Evolutionary conservation across 1,140 invertebrate species (phyloP).

Genomic region (Aphelenchoides fujianensis): DNA sequence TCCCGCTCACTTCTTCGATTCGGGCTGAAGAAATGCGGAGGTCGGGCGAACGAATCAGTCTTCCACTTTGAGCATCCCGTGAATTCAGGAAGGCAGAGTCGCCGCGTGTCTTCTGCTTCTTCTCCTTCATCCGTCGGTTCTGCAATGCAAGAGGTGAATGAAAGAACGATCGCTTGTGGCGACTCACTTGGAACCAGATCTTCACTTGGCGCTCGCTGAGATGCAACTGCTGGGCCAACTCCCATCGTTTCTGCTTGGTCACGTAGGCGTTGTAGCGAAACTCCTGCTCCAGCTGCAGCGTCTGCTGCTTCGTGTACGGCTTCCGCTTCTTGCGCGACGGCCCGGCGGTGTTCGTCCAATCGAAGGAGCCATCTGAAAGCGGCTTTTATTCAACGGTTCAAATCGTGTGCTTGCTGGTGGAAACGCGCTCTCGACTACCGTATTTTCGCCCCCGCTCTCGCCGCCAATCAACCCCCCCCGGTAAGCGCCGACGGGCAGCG

Average conservation of each 20-base stretch:
- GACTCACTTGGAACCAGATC: conserved; percentile 67
- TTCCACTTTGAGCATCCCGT: too few relatives aligned
- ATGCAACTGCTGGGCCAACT: conserved; percentile 84
- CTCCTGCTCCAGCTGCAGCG: conserved; percentile 89
- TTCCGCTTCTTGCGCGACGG: conserved; percentile 90
- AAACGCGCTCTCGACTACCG: background rate
- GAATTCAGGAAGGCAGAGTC: background rate
- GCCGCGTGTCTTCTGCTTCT: conserved; percentile 51
- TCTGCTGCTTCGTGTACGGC: conserved; percentile 92
- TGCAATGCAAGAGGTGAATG: conserved; percentile 36
- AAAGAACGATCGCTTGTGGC: conserved; percentile 26
- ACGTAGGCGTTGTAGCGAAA: conserved; percentile 93
- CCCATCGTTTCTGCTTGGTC: conserved; percentile 93
- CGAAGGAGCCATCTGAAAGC: conserved; percentile 68
- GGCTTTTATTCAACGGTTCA: too few relatives aligned
- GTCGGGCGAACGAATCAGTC: background rate
- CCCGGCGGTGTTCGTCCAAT: conserved; percentile 84
- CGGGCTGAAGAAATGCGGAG: too few relatives aligned
- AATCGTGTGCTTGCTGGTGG: too few relatives aligned
- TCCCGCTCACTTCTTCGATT: too few relatives aligned
- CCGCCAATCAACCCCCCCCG: too few relatives aligned
- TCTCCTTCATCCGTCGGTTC: conserved; percentile 61
- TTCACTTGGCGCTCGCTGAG: conserved; percentile 88
- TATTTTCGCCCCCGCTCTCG: background rate
- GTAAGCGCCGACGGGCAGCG: too few relatives aligned